Conservation (phyloP, 2,797 vertebrate species). For the Emydoidea blandingii region DNA sequence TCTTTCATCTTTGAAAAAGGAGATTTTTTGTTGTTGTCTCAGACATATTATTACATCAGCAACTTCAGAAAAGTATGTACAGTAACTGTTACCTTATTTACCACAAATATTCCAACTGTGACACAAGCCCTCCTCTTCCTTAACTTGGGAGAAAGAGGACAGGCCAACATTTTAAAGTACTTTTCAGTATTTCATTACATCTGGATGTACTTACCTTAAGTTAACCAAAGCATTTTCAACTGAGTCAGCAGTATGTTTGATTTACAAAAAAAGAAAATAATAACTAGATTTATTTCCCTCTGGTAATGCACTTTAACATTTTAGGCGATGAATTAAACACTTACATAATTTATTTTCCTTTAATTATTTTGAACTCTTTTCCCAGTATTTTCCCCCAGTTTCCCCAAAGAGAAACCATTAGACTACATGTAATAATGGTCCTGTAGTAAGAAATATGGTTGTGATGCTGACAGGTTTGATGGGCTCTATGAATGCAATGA, state of each 20-base stretch:
- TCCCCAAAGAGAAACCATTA: constrained; percentile 35
- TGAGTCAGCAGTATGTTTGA: not conserved
- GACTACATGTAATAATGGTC: constrained; percentile 1
- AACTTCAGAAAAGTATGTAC: not conserved
- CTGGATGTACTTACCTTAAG: not conserved
- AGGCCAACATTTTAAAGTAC: not conserved
- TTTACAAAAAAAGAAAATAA: constrained; percentile 12
- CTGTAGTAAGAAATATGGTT: constrained; percentile 16
- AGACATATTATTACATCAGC: not conserved
- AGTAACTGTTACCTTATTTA: not conserved
- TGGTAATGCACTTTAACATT: constrained; percentile 16
- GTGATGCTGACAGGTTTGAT: constrained; percentile 11
- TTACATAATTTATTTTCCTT: constrained; percentile 24
- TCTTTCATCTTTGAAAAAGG: not conserved
- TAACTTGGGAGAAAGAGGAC: not conserved
- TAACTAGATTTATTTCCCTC: constrained; percentile 36
- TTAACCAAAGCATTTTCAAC: constrained; percentile 6
- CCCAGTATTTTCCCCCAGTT: not conserved
- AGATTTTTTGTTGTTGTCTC: not conserved
- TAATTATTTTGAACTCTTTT: constrained; percentile 19
- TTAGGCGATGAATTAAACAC: constrained; percentile 33
- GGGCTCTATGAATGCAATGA: not conserved
- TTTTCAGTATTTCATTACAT: not conserved
- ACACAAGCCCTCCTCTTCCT: not conserved
- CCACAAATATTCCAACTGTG: not conserved